Conservation (phyloP, 2,113 vertebrate genomes). For the Leuciscus idus region DNA sequence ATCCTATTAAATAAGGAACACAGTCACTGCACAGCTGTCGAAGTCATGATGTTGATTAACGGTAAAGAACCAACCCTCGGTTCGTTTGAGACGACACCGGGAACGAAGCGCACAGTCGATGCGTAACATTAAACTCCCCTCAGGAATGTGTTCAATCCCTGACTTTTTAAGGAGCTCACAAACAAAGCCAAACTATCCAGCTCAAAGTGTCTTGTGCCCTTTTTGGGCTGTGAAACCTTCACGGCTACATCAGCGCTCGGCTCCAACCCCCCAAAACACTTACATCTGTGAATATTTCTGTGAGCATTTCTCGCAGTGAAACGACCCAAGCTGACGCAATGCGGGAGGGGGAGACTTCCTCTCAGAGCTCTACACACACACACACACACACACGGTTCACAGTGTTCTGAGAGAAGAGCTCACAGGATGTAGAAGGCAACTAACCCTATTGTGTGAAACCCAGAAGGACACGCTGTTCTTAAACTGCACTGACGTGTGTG, state of each 20-base stretch:
- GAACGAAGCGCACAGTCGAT: neutral
- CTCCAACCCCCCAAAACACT: slow-evolving; percentile 59
- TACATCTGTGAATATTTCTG: slow-evolving; percentile 70
- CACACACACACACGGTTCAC: slow-evolving; percentile 30
- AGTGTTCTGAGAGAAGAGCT: slow-evolving; percentile 36
- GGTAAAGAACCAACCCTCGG: neutral
- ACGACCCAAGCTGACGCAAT: slow-evolving; percentile 67
- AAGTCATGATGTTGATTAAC: neutral
- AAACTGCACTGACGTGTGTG: neutral
- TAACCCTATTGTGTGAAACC: neutral
- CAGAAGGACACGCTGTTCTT: neutral
- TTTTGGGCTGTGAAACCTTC: slow-evolving; percentile 74
- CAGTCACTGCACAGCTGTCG: neutral
- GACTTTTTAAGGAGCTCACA: slow-evolving; percentile 51
- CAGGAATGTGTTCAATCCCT: slow-evolving; percentile 21
- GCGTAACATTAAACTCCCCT: neutral
- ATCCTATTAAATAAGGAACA: neutral
- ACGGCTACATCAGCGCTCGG: slow-evolving; percentile 47
- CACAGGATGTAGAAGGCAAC: slow-evolving; percentile 46
- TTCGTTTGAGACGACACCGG: neutral
- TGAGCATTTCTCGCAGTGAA: slow-evolving; percentile 65
- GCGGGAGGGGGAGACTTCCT: slow-evolving; percentile 60
- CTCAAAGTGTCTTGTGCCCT: slow-evolving; percentile 65
- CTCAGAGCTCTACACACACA: neutral
- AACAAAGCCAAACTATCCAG: slow-evolving; percentile 61